phyloP scores from a whole-genome alignment of 2,797 vertebrate species.

The Moxostoma hubbsi region DNA sequence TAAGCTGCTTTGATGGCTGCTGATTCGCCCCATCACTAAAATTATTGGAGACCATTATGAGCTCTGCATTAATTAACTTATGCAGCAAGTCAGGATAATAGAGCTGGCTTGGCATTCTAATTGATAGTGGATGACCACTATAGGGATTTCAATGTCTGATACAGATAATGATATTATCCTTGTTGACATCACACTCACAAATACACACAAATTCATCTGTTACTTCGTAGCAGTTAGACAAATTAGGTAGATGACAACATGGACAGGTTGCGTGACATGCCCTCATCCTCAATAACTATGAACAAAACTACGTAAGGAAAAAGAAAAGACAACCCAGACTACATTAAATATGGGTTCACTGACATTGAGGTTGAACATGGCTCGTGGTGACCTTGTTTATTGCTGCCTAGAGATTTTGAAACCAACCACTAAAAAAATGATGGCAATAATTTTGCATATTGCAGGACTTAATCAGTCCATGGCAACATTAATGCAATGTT shows the following conservation, averaged over 20 bases:
- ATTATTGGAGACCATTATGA: background rate
- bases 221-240: too few species aligned
- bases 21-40: background rate
- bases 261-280: background rate
- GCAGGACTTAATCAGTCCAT: too few species aligned
- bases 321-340: background rate
- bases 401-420: too few species aligned
- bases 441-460: too few species aligned
- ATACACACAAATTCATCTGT: too few species aligned
- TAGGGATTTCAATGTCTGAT: background rate
- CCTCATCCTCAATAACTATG: background rate
- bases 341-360: conserved; percentile 5
- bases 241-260: background rate
- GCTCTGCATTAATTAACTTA: conserved; percentile 2
- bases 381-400: background rate
- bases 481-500: too few species aligned
- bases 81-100: background rate
- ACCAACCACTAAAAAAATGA: too few species aligned
- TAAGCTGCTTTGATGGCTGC: conserved; percentile 26
- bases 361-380: background rate
- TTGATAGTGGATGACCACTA: background rate
- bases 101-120: background rate
- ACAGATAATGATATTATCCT: background rate
- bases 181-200: too few species aligned
- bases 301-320: background rate